Evolutionary conservation across 2,113 vertebrate genomes (phyloP).

Genomic region (Sula dactylatra): DNA sequence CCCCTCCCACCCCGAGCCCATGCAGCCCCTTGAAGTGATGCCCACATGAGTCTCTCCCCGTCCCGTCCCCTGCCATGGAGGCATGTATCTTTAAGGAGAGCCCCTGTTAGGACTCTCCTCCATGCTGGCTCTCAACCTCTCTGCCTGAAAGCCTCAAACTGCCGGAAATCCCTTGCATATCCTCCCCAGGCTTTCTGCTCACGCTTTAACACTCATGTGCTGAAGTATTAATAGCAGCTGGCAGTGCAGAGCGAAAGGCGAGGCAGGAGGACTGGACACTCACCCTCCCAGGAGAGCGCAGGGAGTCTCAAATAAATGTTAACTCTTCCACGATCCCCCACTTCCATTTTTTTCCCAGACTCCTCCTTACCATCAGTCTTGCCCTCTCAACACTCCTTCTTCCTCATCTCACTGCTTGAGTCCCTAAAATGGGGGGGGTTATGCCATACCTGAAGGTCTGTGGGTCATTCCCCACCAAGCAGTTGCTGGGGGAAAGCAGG

Average conservation of each 20-base stretch:
- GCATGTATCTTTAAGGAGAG: not conserved
- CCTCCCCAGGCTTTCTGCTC: not conserved
- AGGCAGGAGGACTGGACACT: not conserved
- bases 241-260: not conserved
- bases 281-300: not conserved
- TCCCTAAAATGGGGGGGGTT: not conserved
- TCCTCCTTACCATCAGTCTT: not conserved
- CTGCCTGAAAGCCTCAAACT: not conserved
- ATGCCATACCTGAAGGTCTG: not conserved
- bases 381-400: not conserved
- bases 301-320: not conserved
- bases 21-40: not conserved
- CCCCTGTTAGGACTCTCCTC: not conserved
- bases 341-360: not conserved
- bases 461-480: not conserved
- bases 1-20: not conserved
- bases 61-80: rapidly evolving
- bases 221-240: constrained; percentile 8
- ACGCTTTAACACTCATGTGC: not conserved
- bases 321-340: not conserved
- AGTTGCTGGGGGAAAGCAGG: not conserved
- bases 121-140: not conserved
- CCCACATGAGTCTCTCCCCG: not conserved
- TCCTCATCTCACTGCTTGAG: not conserved
- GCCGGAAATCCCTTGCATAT: not conserved